Evolutionary conservation across 2,113 vertebrate species (phyloP).

Genomic region (Hemiscyllium ocellatum): DNA sequence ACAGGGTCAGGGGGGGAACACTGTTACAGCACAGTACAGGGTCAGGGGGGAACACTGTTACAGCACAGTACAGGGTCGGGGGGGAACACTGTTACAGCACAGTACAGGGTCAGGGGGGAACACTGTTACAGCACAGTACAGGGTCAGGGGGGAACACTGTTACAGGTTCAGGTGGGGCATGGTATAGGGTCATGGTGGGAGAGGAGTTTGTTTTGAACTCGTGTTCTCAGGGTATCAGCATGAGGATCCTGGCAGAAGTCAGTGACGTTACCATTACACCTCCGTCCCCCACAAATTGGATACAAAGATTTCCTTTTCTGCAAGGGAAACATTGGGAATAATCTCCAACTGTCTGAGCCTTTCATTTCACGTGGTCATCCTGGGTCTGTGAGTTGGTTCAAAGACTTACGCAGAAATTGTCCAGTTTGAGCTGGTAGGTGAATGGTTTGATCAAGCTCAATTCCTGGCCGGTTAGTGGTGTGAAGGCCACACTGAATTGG

Average conservation of each 20-base stretch:
- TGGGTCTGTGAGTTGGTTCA: neutral
- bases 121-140: no score
- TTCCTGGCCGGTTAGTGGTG: conserved; percentile 60
- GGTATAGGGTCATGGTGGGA: neutral
- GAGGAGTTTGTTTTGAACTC: no score
- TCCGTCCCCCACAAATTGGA: no score
- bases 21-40: neutral
- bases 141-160: no score
- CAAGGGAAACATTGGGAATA: neutral
- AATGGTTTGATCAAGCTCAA: conserved; percentile 69
- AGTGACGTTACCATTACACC: no score
- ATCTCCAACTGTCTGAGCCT: neutral
- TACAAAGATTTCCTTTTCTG: neutral
- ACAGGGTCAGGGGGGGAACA: neutral
- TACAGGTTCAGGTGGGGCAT: no score
- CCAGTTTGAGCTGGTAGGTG: conserved; percentile 78
- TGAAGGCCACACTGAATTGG: conserved; percentile 76
- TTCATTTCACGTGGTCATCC: neutral
- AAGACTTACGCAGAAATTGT: conserved; percentile 78
- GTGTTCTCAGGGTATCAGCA: no score
- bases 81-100: neutral
- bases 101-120: neutral
- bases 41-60: no score
- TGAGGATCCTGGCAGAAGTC: no score
- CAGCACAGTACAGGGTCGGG: no score